Conservation (phyloP, 2,797 vertebrate genomes). For the Steatocranus sp. region DNA sequence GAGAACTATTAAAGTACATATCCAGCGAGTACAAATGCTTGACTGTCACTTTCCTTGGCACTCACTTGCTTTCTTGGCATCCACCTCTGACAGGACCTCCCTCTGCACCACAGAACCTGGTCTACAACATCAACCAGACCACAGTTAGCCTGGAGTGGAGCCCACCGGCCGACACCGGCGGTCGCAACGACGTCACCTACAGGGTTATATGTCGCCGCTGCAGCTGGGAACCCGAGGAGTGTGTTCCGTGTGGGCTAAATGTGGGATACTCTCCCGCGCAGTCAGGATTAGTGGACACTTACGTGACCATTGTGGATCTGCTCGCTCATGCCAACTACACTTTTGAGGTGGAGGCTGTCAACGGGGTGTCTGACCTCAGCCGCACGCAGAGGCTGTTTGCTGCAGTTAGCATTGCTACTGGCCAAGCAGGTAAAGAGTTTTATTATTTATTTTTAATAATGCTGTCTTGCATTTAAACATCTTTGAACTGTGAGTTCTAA, state of each 20-base stretch:
- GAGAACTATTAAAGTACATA: constrained; percentile 48
- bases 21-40: constrained; percentile 51
- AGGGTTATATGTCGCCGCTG: constrained; percentile 90
- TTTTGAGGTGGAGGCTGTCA: constrained; percentile 98
- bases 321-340: constrained; percentile 98
- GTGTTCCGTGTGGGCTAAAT: constrained; percentile 88
- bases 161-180: constrained; percentile 91
- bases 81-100: constrained; percentile 85
- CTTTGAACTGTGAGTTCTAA: neutral
- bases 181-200: constrained; percentile 94
- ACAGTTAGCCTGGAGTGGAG: constrained; percentile 95
- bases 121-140: constrained; percentile 99
- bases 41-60: constrained; percentile 51
- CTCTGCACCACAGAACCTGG: constrained; percentile 96
- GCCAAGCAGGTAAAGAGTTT: constrained; percentile 90
- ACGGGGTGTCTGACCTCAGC: constrained; percentile 95
- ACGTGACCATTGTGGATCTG: constrained; percentile 88
- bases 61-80: constrained; percentile 47
- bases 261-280: constrained; percentile 91
- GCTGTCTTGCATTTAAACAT: neutral
- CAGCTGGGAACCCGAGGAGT: constrained; percentile 97
- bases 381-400: constrained; percentile 96
- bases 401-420: constrained; percentile 92
- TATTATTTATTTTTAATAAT: neutral
- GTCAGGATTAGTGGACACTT: constrained; percentile 91